phyloP scores from a whole-genome alignment of 2,797 vertebrate species.

The Anolis apletophallus region DNA sequence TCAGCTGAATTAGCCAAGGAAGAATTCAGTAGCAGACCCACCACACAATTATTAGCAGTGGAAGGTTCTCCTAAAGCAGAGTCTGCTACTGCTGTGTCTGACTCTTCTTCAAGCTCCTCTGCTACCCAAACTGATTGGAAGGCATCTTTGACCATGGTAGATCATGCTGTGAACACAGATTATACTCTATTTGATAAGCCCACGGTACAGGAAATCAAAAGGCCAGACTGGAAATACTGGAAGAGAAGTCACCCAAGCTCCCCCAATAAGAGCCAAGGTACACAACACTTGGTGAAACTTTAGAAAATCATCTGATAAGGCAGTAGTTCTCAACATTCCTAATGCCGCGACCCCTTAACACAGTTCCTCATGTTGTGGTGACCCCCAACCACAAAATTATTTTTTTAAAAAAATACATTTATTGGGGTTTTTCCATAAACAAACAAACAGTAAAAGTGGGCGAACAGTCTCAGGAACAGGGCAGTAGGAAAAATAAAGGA shows the following conservation, averaged over 20 bases:
- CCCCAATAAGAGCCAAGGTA: conserved; percentile 81
- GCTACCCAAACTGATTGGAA: conserved; percentile 54
- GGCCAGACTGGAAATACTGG: conserved; percentile 84
- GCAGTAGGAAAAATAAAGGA: too few species aligned
- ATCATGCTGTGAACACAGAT: conserved; percentile 69
- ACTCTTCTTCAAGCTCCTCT: conserved; percentile 41
- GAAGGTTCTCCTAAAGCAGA: conserved; percentile 50
- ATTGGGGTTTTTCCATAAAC: too few species aligned
- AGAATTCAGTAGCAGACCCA: conserved; percentile 49
- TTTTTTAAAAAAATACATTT: too few species aligned
- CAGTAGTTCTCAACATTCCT: too few species aligned
- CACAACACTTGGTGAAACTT: background rate
- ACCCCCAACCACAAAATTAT: too few species aligned
- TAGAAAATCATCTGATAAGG: background rate
- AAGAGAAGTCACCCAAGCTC: conserved; percentile 78
- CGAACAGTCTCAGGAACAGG: too few species aligned
- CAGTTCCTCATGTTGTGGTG: too few species aligned
- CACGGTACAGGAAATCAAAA: conserved; percentile 53
- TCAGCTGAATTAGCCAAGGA: conserved; percentile 47
- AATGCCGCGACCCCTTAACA: too few species aligned
- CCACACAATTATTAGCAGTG: conserved; percentile 60
- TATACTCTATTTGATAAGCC: conserved; percentile 62
- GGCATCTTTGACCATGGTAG: conserved; percentile 38
- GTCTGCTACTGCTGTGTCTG: background rate
- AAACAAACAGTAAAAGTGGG: too few species aligned